These are phyloP conservation scores for Pempheris klunzingeri DNA, from an alignment of 2,797 vertebrate species.

Conservation along the genomic window DNA sequence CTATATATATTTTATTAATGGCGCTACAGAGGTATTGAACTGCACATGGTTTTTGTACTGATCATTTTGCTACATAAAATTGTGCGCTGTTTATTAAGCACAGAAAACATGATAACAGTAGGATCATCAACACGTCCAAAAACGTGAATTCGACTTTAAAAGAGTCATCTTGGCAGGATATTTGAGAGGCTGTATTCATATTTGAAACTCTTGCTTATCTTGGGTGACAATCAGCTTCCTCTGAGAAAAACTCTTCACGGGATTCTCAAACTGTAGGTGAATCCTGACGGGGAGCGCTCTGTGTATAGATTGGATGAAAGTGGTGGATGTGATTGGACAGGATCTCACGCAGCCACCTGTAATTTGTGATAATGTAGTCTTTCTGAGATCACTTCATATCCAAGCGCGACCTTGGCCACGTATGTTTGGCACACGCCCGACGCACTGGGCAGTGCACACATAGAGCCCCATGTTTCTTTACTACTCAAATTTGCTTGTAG, in stretches of 20 bases:
- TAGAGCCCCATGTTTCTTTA: not conserved
- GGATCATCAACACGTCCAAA: not conserved
- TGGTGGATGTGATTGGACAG: not conserved
- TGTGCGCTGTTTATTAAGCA: not conserved
- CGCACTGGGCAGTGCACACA: not conserved
- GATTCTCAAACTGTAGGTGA: not conserved
- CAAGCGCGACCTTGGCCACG: not conserved
- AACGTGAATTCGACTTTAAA: not conserved
- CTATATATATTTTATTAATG: not conserved
- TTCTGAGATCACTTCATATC: not conserved
- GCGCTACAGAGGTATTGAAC: not conserved
- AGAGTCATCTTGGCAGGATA: not conserved
- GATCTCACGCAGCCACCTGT: not conserved
- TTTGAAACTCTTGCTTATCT: not conserved
- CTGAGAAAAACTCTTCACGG: not conserved
- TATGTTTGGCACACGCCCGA: no score
- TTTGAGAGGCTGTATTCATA: not conserved
- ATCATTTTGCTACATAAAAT: not conserved
- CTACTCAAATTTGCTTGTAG: not conserved
- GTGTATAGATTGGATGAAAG: not conserved
- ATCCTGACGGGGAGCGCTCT: not conserved
- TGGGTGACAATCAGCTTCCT: not conserved
- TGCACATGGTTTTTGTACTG: not conserved
- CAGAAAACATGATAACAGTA: not conserved
- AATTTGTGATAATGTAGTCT: not conserved